Base-by-base conservation (phyloP, 2,888 invertebrate genomes). In the Polydrusus pterygomalis region DNA sequence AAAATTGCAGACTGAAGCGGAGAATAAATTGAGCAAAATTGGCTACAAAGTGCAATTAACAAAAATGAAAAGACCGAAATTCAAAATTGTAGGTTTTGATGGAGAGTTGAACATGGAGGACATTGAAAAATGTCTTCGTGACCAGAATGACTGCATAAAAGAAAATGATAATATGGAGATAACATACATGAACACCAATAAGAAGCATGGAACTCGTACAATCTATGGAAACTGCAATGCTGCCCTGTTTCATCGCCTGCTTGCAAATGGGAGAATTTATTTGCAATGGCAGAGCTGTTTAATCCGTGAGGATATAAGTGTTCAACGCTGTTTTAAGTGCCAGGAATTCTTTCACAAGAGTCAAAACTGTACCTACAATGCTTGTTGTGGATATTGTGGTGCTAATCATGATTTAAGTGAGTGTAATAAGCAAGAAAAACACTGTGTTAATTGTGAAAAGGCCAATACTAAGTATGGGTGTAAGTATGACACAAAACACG, bases 31-130 rank as follows among this genome's bases (percentile, higher is more conserved):
- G n/a, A 40, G 30, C 3, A 15, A 68, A n/a, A 25, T 25, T 25
- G 64, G 64, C 54, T 71, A 72, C 20, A 45, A 49, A 5, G 56
- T 72, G 25, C 30, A 62, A 49, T 7, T 72, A 25, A 34, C 76
- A 25, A 68, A 63, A 69, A 68, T 72, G 47, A 63, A 34, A 54
- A 68, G 56, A 30, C 71, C 75, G 5, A 49, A 34, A 71, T 40
- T 75, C n/a, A 75, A 70, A 70, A 74, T 74, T 10, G 51, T 47
- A 51, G 64, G 45, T 45, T 67, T n/a, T n/a, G 13, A 49, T 25
- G 25, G 40, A 40, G 56, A 56, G 18, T 15, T 60, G 30, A 63
- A 43, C n/a, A 17, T 30, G 58, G 56, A 68, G 20, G 47, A 49
- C 7, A 34, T 68, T 54, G 68, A 68, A 38, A 68, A 9, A 15